Base-by-base conservation (phyloP, 2,797 vertebrate genomes). In the Podargus strigoides region DNA sequence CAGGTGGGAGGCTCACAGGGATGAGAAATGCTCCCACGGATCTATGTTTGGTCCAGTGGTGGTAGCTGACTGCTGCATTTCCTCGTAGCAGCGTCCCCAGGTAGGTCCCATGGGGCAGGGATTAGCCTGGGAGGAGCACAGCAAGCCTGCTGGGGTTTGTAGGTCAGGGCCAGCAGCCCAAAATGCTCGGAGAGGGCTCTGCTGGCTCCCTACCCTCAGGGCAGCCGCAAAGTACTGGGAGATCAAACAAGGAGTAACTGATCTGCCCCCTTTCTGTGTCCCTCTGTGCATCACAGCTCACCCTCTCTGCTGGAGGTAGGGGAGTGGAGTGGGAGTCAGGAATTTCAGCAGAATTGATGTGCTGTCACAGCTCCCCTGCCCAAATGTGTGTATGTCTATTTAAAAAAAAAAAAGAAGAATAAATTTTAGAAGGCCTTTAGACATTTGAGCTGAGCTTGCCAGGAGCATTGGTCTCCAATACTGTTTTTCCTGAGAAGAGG, bases 11-110 rank as follows among this genome's bases (percentile, higher is more conserved):
- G 8, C 12, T 67, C 44, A 30, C 16, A 27, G 36, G 12, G 39
- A 17, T 12, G n/a, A 32, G 26, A 47, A 59, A 14, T 41, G 10
- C 16, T 88, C 36, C 60, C 21, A 6, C 21, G 26, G 39, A 37
- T 41, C 13, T 58, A 22, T 2, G 0, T 52, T 41, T 41, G 12
- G n/a, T 79, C 11, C 22, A 68, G 14, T n/a, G 58, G 1, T 2
- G 2, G 27, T 20, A 49, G 46, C 34, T 3, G 2, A 6, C 32
- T 14, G 14, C 19, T 17, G 32, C 7, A 6, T 42, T 70, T 46
- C 44, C n/a, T 47, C 70, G 28, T 14, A 32, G 58, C 30, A 22
- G 28, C 9, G 0, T 47, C 59, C 26, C 52, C 23, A 47, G 46
- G 39, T 41, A 32, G 44, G n/a, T 47, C 30, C 27, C 3, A 0